These are phyloP conservation scores for Polypedilum pembai DNA, from an alignment of 1,140 invertebrate species.

Conservation along the genomic window DNA sequence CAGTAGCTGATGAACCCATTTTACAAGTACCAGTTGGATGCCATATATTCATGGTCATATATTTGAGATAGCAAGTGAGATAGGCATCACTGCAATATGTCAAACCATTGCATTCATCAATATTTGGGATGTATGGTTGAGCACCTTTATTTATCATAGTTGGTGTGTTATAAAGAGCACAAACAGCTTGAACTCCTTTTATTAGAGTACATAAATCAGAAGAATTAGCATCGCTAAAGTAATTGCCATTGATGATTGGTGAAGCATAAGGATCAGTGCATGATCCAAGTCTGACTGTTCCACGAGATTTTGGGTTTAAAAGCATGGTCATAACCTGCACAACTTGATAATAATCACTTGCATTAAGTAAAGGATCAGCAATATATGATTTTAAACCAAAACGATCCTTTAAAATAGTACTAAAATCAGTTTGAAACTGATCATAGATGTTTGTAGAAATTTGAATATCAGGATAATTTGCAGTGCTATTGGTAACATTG, in stretches of 20 bases:
- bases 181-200: background rate
- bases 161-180: background rate
- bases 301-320: constrained; percentile 44
- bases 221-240: constrained; percentile 45
- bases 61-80: background rate
- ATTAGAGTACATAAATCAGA: constrained; percentile 45
- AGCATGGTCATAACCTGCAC: constrained; percentile 38
- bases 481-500: constrained; percentile 35
- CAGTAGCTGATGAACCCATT: constrained; percentile 66
- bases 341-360: constrained; percentile 36
- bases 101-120: background rate
- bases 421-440: background rate
- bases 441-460: constrained; percentile 37
- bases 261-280: constrained; percentile 50
- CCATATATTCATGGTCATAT: background rate
- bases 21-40: constrained; percentile 78
- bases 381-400: constrained; percentile 38
- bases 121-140: background rate
- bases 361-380: constrained; percentile 35
- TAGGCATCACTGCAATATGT: background rate
- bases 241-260: constrained; percentile 64
- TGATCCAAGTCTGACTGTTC: constrained; percentile 47
- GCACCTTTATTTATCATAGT: background rate
- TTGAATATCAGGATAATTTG: constrained; percentile 42
- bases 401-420: constrained; percentile 24